phyloP scores from a whole-genome alignment of 2,113 vertebrate species.

The Gulo gulo region DNA sequence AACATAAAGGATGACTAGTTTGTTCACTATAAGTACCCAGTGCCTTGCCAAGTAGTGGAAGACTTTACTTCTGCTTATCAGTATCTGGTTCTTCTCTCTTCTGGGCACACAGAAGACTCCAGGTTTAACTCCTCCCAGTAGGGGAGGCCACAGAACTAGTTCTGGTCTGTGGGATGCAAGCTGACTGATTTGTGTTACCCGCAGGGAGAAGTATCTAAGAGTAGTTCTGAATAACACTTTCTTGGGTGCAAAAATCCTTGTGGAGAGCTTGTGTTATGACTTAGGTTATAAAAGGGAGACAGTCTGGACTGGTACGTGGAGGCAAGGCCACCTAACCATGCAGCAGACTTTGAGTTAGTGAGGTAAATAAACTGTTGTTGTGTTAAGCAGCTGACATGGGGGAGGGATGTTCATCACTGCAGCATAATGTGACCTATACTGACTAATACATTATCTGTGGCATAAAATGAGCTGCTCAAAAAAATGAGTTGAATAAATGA shows the following conservation, averaged over 20 bases:
- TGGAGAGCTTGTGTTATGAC: neutral
- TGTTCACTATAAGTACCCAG: neutral
- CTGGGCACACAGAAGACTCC: neutral
- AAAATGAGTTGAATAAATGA: constrained; percentile 14
- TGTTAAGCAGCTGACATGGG: neutral
- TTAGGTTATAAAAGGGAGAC: neutral
- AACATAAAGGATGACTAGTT: neutral
- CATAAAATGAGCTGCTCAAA: neutral
- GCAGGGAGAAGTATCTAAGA: neutral
- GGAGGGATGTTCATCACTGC: neutral
- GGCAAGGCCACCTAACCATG: neutral
- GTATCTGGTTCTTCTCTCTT: neutral
- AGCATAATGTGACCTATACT: neutral
- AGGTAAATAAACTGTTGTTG: neutral
- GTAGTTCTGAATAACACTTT: neutral
- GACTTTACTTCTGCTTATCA: neutral
- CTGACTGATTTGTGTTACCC: neutral
- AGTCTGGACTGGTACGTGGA: neutral
- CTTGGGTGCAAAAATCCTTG: neutral
- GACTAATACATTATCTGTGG: neutral
- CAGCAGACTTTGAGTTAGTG: neutral
- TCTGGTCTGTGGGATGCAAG: neutral
- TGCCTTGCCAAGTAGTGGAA: neutral
- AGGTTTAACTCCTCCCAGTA: neutral
- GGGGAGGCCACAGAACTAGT: neutral